Base-by-base conservation (phyloP, 2,113 vertebrate species). In the Psittacula cyanocephala region DNA sequence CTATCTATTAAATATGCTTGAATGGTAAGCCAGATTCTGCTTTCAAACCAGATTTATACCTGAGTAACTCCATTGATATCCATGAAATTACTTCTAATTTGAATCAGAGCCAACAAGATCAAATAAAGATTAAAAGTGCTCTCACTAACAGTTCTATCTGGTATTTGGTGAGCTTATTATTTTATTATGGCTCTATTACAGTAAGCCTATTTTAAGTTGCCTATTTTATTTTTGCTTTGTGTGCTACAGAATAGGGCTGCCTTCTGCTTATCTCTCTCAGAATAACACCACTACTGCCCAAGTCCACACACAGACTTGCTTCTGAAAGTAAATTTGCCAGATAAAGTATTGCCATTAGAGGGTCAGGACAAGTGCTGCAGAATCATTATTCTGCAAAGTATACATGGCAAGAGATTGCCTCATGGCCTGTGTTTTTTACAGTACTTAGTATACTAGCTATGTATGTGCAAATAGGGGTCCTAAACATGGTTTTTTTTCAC, bases 21-120 rank as follows among this genome's bases (percentile, higher is more conserved):
- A 96, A 81, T 75, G 44, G 25, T 90, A 92, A 92, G 0, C 19
- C 52, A 90, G 72, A 88, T 75, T 93, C 79, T 83, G 35, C 57
- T 93, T 55, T 90, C 82, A 84, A 52, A 83, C 88, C 76, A 90
- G 71, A 81, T 86, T 96, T 88, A 78, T 93, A 94, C 85, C 89
- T 93, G 85, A 91, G 67, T 90, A 88, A 55, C 67, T 96, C 64
- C 76, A 86, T 8, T 91, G 94, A 55, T 60, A 86, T 88, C 79
- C 60, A 78, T 71, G 43, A 96, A 93, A 91, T 95, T 83, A 49
- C 60, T 86, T 23, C 69, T 93, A 78, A 88, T 92, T 95, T 93
- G 50, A 77, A 86, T 83, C 17, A 44, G 17, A 89, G 65, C 37
- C 81, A 84, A 81, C 41, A 75, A 95, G 88, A 89, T 74, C 59